Evolutionary conservation across 2,888 invertebrate genomes (phyloP).

Genomic region (Drosophila cyrtoloma): DNA sequence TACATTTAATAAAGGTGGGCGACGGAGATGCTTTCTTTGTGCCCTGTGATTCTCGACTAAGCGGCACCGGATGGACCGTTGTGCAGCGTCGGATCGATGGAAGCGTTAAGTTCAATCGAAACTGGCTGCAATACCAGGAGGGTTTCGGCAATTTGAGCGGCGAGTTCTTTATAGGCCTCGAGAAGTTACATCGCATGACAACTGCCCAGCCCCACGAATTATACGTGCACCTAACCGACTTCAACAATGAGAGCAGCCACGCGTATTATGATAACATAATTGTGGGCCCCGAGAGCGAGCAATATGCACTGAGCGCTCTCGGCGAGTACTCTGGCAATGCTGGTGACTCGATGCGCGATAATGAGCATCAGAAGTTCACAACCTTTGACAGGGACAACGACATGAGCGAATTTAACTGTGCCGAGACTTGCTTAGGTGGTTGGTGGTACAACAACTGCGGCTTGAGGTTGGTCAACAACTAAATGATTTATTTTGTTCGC

Average conservation of each 20-base stretch:
- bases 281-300: conserved; percentile 88
- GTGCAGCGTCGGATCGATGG: conserved; percentile 89
- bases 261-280: conserved; percentile 89
- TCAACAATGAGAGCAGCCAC: conserved; percentile 86
- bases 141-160: conserved; percentile 90
- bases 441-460: conserved; percentile 92
- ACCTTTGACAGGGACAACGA: conserved; percentile 89
- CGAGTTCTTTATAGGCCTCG: conserved; percentile 90
- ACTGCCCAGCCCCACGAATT: conserved; percentile 85
- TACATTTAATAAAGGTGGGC: conserved; percentile 32
- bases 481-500: neutral
- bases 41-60: conserved; percentile 34
- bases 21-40: conserved; percentile 31
- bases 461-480: conserved; percentile 85
- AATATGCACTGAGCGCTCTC: conserved; percentile 88
- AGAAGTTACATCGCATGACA: conserved; percentile 87
- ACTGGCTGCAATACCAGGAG: conserved; percentile 88
- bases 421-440: conserved; percentile 88
- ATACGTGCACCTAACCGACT: conserved; percentile 88
- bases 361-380: conserved; percentile 89
- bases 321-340: conserved; percentile 88
- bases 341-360: conserved; percentile 89
- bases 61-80: conserved; percentile 88
- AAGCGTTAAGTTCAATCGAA: conserved; percentile 88
- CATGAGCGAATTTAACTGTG: conserved; percentile 89